Evolutionary conservation across 1,140 invertebrate genomes (phyloP).

Genomic region (Nomia melanderi): DNA sequence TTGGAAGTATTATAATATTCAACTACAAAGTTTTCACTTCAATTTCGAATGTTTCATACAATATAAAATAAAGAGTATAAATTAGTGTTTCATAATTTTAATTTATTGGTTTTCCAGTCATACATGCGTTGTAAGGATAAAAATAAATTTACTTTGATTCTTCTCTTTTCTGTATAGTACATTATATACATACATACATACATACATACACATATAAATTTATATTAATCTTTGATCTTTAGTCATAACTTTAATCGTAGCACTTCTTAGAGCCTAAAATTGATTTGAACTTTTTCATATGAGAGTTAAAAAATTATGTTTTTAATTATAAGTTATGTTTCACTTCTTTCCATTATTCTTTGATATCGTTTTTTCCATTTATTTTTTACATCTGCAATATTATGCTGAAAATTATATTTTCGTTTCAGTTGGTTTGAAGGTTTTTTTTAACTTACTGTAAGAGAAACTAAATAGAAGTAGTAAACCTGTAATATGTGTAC

Average conservation of each 20-base stretch:
- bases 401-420: conserved; percentile 67
- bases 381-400: conserved; percentile 68
- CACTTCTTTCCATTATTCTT: conserved; percentile 46
- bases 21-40: no score
- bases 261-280: conserved; percentile 1
- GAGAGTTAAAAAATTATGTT: background rate
- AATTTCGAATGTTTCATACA: background rate
- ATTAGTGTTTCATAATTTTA: background rate
- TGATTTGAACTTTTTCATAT: background rate
- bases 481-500: conserved; percentile 86
- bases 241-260: background rate
- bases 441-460: conserved; percentile 32
- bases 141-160: conserved; percentile 27
- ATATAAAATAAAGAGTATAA: background rate
- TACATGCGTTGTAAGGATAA: conserved; percentile 17
- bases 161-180: background rate
- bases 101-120: conserved; percentile 17
- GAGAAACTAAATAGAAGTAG: background rate
- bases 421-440: conserved; percentile 18
- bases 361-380: conserved; percentile 69
- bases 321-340: conserved; percentile 11
- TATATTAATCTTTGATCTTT: background rate
- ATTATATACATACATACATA: background rate
- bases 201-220: conserved; percentile 6
- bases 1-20: no score